Conservation (phyloP, 1,140 invertebrate species). For the Drosophila repletoides region DNA sequence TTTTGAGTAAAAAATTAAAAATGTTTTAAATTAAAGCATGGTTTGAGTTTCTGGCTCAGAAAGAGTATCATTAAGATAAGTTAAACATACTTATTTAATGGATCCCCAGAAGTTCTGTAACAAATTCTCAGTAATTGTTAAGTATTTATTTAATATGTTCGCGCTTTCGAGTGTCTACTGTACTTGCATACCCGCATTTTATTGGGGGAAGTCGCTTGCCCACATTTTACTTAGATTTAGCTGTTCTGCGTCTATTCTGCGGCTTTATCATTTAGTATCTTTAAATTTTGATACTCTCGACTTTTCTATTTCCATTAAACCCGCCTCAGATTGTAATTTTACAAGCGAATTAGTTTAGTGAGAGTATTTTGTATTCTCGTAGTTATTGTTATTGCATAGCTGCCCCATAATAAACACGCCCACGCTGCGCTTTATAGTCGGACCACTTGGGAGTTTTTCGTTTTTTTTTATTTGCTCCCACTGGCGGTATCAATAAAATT, state of each 20-base stretch:
- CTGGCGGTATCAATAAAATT: slow-evolving; percentile 77
- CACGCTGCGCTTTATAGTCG: slow-evolving; percentile 31
- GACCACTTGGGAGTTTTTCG: not conserved
- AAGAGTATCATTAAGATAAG: too few species aligned
- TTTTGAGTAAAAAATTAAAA: too few species aligned
- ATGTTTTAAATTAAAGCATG: too few species aligned
- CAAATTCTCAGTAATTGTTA: too few species aligned
- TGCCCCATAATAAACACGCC: slow-evolving; percentile 50
- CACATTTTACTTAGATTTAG: slow-evolving; percentile 31
- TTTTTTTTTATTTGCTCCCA: slow-evolving; percentile 54
- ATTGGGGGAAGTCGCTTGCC: slow-evolving; percentile 13
- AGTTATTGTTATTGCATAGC: slow-evolving; percentile 56
- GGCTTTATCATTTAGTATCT: slow-evolving; percentile 34
- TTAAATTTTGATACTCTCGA: slow-evolving; percentile 44
- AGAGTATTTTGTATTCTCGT: slow-evolving; percentile 32
- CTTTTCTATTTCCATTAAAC: not conserved
- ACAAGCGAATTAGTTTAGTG: slow-evolving; percentile 52
- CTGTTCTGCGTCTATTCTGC: slow-evolving; percentile 9
- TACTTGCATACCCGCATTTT: slow-evolving; percentile 22
- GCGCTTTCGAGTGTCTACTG: too few species aligned
- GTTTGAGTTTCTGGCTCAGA: too few species aligned
- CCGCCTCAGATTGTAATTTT: slow-evolving; percentile 40
- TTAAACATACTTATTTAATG: too few species aligned
- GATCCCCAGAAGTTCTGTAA: too few species aligned
- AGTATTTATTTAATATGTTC: too few species aligned